Evolutionary conservation across 2,888 invertebrate species (phyloP).

Genomic region (Gari tellinella): DNA sequence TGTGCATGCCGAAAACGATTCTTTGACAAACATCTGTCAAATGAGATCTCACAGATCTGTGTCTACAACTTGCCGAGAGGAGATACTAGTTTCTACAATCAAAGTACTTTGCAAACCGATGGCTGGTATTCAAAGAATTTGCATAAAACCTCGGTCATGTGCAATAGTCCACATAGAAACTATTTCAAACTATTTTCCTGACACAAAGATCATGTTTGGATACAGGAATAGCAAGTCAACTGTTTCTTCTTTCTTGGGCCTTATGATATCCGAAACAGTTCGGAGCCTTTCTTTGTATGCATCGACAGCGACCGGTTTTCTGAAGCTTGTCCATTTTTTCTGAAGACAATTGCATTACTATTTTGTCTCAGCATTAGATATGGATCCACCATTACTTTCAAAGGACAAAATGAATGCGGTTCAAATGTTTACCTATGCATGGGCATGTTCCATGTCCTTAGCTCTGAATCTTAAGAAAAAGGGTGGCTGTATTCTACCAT

Average conservation of each 20-base stretch:
- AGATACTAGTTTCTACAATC: slow-evolving; percentile 36
- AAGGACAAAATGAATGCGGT: slow-evolving; percentile 34
- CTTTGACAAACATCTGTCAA: slow-evolving; percentile 46
- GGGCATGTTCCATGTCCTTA: slow-evolving; percentile 33
- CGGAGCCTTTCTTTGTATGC: slow-evolving; percentile 33
- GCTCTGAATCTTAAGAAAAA: slow-evolving; percentile 19
- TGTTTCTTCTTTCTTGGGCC: slow-evolving; percentile 49
- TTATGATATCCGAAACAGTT: slow-evolving; percentile 36
- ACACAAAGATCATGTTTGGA: slow-evolving; percentile 53
- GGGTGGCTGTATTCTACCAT: slow-evolving; percentile 17
- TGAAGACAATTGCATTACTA: slow-evolving; percentile 27
- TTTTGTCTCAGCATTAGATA: slow-evolving; percentile 24
- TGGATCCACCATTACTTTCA: not conserved
- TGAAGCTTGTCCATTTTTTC: slow-evolving; percentile 33
- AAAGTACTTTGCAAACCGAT: slow-evolving; percentile 49
- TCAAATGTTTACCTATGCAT: slow-evolving; percentile 42
- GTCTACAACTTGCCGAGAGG: slow-evolving; percentile 24
- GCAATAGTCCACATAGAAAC: slow-evolving; percentile 35
- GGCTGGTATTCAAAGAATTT: slow-evolving; percentile 34
- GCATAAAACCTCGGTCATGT: slow-evolving; percentile 56
- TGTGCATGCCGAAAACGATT: slow-evolving; percentile 63
- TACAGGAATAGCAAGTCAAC: slow-evolving; percentile 60
- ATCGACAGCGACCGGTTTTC: slow-evolving; percentile 35
- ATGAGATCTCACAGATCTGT: slow-evolving; percentile 17
- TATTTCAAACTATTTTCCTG: slow-evolving; percentile 42